phyloP scores from a whole-genome alignment of 1,140 invertebrate genomes.

The Nebria ingens region DNA sequence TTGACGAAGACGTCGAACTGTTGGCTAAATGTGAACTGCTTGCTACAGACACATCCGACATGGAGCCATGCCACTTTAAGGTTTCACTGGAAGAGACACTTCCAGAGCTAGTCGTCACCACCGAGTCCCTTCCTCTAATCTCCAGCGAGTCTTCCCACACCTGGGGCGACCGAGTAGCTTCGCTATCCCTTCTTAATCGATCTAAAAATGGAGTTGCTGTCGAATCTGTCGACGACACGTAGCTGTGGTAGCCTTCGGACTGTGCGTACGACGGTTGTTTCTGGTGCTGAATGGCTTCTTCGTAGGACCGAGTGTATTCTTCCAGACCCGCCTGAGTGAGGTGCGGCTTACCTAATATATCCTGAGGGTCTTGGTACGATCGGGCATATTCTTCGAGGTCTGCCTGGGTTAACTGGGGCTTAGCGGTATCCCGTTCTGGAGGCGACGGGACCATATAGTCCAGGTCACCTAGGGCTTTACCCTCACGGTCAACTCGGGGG shows the following conservation, averaged over 20 bases:
- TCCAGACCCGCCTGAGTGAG: conserved; percentile 30
- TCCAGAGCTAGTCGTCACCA: conserved; percentile 53
- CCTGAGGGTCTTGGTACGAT: conserved; percentile 42
- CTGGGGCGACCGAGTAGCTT: conserved; percentile 41
- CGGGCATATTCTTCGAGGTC: conserved; percentile 61
- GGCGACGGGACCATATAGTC: conserved; percentile 65
- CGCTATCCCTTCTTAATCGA: conserved; percentile 47
- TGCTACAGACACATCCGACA: conserved; percentile 62
- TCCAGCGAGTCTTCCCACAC: conserved; percentile 36
- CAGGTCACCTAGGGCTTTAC: conserved; percentile 50
- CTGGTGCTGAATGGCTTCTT: conserved; percentile 42
- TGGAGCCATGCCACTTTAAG: conserved; percentile 71
- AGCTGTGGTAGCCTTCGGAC: conserved; percentile 72
- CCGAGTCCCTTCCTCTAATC: conserved; percentile 51
- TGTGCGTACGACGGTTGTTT: conserved; percentile 69
- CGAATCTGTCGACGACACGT: conserved; percentile 68
- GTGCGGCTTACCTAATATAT: conserved; percentile 15
- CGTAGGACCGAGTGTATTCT: conserved; percentile 37
- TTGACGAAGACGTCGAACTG: conserved; percentile 27
- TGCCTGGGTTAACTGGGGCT: conserved; percentile 49
- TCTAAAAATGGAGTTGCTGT: conserved; percentile 71
- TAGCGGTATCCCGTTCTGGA: conserved; percentile 52
- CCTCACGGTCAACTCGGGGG: conserved; percentile 54
- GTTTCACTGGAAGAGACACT: conserved; percentile 70
- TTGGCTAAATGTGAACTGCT: conserved; percentile 34